Percentiles rank a stretch among this genome's conserved stretches.
These are phyloP conservation scores for Oophaga sylvatica DNA, from an alignment of 2,797 vertebrate species.

Conservation along the genomic window DNA sequence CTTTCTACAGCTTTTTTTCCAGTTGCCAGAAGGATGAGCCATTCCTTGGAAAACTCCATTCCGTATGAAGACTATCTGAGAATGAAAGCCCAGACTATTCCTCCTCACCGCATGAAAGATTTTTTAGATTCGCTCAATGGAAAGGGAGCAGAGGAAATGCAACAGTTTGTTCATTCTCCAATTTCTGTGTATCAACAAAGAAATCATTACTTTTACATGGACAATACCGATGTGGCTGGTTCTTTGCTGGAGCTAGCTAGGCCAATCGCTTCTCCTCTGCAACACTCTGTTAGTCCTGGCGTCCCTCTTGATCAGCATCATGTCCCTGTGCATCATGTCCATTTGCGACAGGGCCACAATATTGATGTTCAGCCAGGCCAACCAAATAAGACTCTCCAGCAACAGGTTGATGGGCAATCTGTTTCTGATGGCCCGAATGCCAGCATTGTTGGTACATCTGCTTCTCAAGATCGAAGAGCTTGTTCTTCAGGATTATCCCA, in stretches of 20 bases:
- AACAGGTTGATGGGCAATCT: constrained; percentile 52
- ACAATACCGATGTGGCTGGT: constrained; percentile 62
- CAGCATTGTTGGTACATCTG: constrained; percentile 34
- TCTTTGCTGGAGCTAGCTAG: constrained; percentile 63
- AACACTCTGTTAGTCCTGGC: constrained; percentile 50
- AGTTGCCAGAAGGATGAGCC: constrained; percentile 61
- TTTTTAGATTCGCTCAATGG: constrained; percentile 62
- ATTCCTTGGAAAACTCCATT: constrained; percentile 63
- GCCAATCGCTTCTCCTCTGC: constrained; percentile 63
- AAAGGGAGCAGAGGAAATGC: constrained; percentile 59
- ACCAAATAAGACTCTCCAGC: constrained; percentile 46
- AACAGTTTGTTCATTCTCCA: constrained; percentile 63
- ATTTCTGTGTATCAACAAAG: constrained; percentile 62
- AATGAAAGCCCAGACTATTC: constrained; percentile 63
- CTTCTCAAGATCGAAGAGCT: constrained; percentile 50
- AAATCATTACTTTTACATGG: constrained; percentile 63
- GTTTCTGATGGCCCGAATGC: constrained; percentile 49
- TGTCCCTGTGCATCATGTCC: constrained; percentile 59
- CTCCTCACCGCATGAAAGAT: constrained; percentile 64
- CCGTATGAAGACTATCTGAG: constrained; percentile 64
- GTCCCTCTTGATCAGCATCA: constrained; percentile 60
- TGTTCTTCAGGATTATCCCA: constrained; percentile 60
- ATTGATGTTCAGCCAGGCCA: constrained; percentile 54
- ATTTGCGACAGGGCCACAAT: constrained; percentile 55
- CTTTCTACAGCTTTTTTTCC: constrained; percentile 22